Evolutionary conservation across 2,888 invertebrate genomes (phyloP), one percentile per base, ranked within the genome.

Genomic region (Blomia tropicalis): DNA sequence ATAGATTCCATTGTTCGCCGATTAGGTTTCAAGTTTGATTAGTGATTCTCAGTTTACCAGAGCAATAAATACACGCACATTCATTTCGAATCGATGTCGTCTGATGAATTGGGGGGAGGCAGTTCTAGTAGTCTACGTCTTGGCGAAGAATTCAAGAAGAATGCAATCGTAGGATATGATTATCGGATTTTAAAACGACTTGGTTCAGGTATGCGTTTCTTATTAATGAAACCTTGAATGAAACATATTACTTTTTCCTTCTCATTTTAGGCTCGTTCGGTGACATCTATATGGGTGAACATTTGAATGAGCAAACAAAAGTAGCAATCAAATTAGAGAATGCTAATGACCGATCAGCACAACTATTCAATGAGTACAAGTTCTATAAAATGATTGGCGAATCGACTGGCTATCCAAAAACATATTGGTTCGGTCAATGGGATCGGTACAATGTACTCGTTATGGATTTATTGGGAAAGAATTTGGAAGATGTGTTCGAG

Each of bases 381-480:
- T 25, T 56, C 25, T 56, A 56, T 25, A 31, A 36, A 4, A 2
- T 56, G 25, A 3, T 56, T 25, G 36, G 23, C 4, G n/a, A 56
- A 56, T 2, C 11, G 14, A 31, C n/a, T 2, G 56, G 56, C 19
- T 56, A 29, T 31, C 56, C 56, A 31, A 56, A 29, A n/a, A 27
- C 29, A 2, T 56, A 30, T 25, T 56, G 56, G 56, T 56, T 56
- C 23, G 56, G 56, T 22, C 56, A 56, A 31, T 56, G 56, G 56
- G 25, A 27, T 23, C 14, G 19, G 14, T 56, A 56, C 56, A 56
- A 56, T 56, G 56, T 56, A 22, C 4, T 56, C 17, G 31, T 56
- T 22, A 56, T 56, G 3, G 56, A 56, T 30, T 23, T 56, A 19
- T 25, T 56, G 29, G 56, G 56, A n/a, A 56, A 56, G 7, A 56